phyloP scores from a whole-genome alignment of 2,888 invertebrate genomes.

The Drosophila tripunctata region DNA sequence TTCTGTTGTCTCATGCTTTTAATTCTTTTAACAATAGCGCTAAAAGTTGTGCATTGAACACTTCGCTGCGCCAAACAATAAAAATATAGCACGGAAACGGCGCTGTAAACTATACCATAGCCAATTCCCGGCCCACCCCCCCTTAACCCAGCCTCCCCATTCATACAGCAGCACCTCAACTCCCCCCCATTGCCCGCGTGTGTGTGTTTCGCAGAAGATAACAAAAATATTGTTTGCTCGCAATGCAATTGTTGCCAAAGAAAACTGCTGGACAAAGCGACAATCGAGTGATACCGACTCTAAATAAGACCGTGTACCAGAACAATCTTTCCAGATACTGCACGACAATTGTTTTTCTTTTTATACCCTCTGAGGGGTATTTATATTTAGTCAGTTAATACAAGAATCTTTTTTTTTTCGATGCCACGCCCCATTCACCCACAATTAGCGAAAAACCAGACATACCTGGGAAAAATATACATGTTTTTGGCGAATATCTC shows the following conservation, averaged over 20 bases:
- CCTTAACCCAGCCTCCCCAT: not conserved
- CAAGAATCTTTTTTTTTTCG: no score
- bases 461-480: no score
- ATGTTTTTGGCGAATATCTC: no score
- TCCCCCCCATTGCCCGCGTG: conserved; percentile 3
- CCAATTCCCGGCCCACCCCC: conserved; percentile 18
- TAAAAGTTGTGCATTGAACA: conserved; percentile 78
- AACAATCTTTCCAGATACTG: no score
- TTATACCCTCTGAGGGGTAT: no score
- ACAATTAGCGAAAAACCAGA: no score
- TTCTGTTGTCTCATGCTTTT: conserved; percentile 66
- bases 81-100: conserved; percentile 66
- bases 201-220: conserved; percentile 65
- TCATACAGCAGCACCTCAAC: no score
- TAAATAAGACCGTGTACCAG: not conserved
- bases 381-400: no score
- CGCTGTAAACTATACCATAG: conserved; percentile 65
- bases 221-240: conserved; percentile 78
- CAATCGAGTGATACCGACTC: not conserved
- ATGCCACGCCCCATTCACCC: no score
- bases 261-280: conserved; percentile 30
- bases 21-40: conserved; percentile 77
- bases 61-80: conserved; percentile 71
- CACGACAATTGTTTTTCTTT: no score
- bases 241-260: conserved; percentile 78